phyloP scores from a whole-genome alignment of 2,888 invertebrate genomes.

The Ischnus inquisitorius region DNA sequence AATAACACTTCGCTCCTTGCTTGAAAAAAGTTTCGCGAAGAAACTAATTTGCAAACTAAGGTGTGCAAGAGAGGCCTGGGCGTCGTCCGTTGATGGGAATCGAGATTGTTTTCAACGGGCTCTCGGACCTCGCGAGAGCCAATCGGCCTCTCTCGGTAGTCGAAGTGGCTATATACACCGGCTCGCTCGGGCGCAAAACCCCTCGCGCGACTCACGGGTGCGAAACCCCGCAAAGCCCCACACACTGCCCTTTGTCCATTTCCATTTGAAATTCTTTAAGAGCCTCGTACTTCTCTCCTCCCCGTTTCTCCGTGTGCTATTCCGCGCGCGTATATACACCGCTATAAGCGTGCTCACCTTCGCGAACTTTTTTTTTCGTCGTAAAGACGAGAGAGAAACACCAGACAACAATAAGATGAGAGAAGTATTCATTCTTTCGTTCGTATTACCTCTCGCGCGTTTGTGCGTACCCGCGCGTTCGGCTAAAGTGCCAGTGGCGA shows the following conservation, averaged over 20 bases:
- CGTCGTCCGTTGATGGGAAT: slow-evolving; percentile 74
- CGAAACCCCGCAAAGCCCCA: slow-evolving; percentile 60
- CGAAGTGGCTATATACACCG: slow-evolving; percentile 27
- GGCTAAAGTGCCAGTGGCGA: slow-evolving; percentile 81
- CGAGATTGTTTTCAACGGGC: slow-evolving; percentile 75
- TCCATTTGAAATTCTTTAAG: slow-evolving; percentile 80
- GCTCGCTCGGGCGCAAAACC: slow-evolving; percentile 48
- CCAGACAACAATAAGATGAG: slow-evolving; percentile 83
- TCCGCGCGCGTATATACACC: slow-evolving; percentile 63
- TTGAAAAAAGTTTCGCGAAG: slow-evolving; percentile 58
- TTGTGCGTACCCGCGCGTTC: slow-evolving; percentile 66
- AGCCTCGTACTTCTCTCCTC: slow-evolving; percentile 50
- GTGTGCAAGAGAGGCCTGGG: slow-evolving; percentile 34
- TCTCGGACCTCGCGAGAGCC: slow-evolving; percentile 57
- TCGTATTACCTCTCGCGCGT: slow-evolving; percentile 34
- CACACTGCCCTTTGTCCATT: slow-evolving; percentile 80
- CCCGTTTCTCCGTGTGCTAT: slow-evolving; percentile 57
- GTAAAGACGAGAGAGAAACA: slow-evolving; percentile 80
- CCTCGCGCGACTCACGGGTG: slow-evolving; percentile 23
- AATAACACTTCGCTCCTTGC: not conserved
- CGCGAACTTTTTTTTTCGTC: slow-evolving; percentile 73
- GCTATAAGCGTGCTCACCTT: slow-evolving; percentile 49
- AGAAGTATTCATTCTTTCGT: slow-evolving; percentile 71
- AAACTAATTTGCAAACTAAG: slow-evolving; percentile 70
- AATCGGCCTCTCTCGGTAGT: slow-evolving; percentile 70